These are phyloP conservation scores for Bos javanicus DNA, from an alignment of 2,113 vertebrate genomes.

Conservation along the genomic window DNA sequence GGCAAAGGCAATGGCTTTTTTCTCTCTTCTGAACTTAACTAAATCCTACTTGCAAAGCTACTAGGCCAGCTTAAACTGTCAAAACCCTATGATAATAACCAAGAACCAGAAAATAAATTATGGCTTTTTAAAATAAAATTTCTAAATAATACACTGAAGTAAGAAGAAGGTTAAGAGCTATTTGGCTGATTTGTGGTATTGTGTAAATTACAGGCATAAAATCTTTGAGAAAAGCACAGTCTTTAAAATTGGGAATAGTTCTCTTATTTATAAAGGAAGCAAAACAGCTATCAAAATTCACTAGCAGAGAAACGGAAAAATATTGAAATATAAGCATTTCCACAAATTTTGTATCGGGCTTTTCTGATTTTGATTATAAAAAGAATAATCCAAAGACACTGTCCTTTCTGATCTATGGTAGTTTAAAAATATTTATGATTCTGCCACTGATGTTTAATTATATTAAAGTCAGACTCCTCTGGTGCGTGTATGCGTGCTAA, in stretches of 20 bases:
- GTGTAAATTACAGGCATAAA: neutral
- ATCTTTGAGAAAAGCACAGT: neutral
- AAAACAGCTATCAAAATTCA: neutral
- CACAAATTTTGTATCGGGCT: neutral
- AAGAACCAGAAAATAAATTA: slow-evolving; percentile 13
- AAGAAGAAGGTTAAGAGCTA: slow-evolving; percentile 36
- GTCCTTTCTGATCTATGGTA: neutral
- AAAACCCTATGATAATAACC: neutral
- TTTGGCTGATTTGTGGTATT: slow-evolving; percentile 14
- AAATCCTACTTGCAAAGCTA: neutral
- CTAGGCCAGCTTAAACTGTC: neutral
- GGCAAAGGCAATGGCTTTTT: neutral
- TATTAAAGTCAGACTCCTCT: neutral
- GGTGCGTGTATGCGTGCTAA: rapidly evolving
- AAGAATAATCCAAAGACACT: neutral
- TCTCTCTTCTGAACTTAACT: neutral
- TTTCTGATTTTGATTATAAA: neutral
- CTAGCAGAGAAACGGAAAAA: neutral
- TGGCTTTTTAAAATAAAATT: neutral
- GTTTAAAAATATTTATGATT: neutral
- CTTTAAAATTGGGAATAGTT: neutral
- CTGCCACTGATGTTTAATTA: neutral
- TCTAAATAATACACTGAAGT: slow-evolving; percentile 15
- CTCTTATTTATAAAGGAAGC: slow-evolving; percentile 17
- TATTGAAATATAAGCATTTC: neutral